Evolutionary conservation across 2,888 invertebrate genomes (phyloP).

Genomic region (Ceramica pisi): DNA sequence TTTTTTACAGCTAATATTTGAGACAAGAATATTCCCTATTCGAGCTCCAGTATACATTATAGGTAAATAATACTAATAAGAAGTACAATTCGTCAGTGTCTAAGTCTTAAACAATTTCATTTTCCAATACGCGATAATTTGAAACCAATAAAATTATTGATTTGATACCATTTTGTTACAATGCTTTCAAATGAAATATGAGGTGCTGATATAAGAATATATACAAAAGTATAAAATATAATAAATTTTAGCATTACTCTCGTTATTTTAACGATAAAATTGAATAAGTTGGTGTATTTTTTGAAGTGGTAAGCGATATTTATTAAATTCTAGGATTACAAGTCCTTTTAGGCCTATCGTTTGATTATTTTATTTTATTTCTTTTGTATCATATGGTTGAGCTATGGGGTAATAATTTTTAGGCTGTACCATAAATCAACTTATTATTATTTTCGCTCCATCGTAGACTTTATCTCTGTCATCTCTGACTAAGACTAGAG

Average conservation of each 20-base stretch:
- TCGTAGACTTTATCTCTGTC: no score
- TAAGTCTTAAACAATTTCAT: background rate
- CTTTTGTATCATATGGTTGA: no score
- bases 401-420: background rate
- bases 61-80: no score
- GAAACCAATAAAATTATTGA: slow-evolving; percentile 5
- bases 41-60: no score
- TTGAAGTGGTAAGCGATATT: background rate
- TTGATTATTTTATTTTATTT: background rate
- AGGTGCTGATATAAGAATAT: slow-evolving; percentile 17
- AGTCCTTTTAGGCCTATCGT: background rate
- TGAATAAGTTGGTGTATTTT: background rate
- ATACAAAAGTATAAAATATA: background rate
- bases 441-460: no score
- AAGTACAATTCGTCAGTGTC: no score
- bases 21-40: no score
- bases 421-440: background rate
- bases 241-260: slow-evolving; percentile 2
- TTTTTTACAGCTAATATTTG: no score
- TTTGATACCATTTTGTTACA: slow-evolving; percentile 5
- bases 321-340: background rate
- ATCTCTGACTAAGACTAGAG: no score
- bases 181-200: slow-evolving; percentile 19
- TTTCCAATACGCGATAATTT: background rate
- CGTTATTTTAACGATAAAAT: background rate